Evolutionary conservation across 2,888 invertebrate genomes (phyloP).

Genomic region (Cheilosia impressa): DNA sequence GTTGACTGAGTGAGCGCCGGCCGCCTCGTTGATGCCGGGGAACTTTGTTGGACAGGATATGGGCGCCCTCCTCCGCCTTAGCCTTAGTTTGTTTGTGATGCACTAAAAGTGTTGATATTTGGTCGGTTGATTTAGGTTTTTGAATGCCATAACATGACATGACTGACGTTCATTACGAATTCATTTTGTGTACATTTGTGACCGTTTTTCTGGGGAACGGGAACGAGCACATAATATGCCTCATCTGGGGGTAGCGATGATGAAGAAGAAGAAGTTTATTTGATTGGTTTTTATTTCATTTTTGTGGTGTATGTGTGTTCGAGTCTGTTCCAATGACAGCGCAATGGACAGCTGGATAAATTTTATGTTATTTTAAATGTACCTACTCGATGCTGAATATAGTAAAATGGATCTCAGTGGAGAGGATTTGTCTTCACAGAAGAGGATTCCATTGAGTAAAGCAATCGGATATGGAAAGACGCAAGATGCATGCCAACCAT

Average conservation of each 20-base stretch:
- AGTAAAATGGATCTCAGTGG: conserved; percentile 12
- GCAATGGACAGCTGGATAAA: not conserved
- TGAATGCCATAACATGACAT: conserved; percentile 68
- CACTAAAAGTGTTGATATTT: conserved; percentile 73
- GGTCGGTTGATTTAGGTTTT: conserved; percentile 68
- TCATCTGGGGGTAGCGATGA: not conserved
- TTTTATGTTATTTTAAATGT: conserved; percentile 28
- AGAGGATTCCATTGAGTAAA: not conserved
- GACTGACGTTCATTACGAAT: conserved; percentile 72
- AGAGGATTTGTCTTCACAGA: conserved; percentile 1
- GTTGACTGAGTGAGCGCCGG: conserved; percentile 7
- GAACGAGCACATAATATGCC: not conserved
- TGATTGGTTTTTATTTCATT: conserved; percentile 29
- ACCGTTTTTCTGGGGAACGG: conserved; percentile 25
- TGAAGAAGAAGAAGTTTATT: conserved; percentile 28
- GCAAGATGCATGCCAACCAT: not conserved
- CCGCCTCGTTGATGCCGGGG: not conserved
- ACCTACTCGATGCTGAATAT: conserved; percentile 27
- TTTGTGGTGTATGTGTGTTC: not conserved
- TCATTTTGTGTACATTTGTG: conserved; percentile 61
- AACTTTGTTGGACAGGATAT: not conserved
- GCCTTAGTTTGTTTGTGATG: conserved; percentile 53
- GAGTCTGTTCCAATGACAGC: not conserved
- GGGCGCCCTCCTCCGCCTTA: not conserved
- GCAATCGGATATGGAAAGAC: not conserved